Evolutionary conservation across 1,140 invertebrate genomes (phyloP).

Genomic region (Linepithema humile): DNA sequence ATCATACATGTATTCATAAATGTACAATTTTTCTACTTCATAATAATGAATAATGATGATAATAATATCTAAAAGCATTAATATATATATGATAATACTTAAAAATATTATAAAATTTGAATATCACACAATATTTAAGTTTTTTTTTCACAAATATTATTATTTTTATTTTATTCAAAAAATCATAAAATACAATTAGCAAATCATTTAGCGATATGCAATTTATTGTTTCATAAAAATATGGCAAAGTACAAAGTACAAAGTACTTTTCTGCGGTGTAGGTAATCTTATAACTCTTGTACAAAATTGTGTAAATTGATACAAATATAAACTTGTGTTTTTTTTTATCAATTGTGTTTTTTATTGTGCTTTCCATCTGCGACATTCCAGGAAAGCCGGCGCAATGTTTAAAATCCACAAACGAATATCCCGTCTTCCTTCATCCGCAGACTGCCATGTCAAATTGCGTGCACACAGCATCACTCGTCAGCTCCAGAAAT

Average conservation of each 20-base stretch:
- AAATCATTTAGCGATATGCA: background rate
- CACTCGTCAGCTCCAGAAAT: slow-evolving; percentile 65
- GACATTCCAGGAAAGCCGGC: background rate
- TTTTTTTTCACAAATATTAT: slow-evolving; percentile 7
- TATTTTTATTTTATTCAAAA: too few relatives aligned
- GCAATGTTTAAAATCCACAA: slow-evolving; percentile 20
- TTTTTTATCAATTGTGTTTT: too few relatives aligned
- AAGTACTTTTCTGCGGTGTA: too few relatives aligned
- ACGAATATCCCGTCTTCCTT: background rate
- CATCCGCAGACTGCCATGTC: slow-evolving; percentile 66
- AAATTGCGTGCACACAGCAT: slow-evolving; percentile 69
- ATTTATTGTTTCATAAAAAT: slow-evolving; percentile 38
- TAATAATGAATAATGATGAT: background rate
- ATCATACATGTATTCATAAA: slow-evolving; percentile 9
- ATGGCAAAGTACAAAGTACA: background rate
- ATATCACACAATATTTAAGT: too few relatives aligned
- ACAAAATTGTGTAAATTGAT: slow-evolving; percentile 9
- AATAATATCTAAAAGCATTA: too few relatives aligned
- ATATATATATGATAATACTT: too few relatives aligned
- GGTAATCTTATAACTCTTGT: slow-evolving; percentile 14
- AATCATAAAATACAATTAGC: slow-evolving; percentile 7
- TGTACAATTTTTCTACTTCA: background rate
- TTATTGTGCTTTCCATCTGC: too few relatives aligned
- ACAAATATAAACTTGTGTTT: background rate
- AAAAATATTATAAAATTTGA: too few relatives aligned